A percentile compares a stretch with the other conserved stretches of the same genome.
These are phyloP conservation scores for Papilio aristodemus DNA, from an alignment of 1,140 invertebrate species.

Conservation along the genomic window DNA sequence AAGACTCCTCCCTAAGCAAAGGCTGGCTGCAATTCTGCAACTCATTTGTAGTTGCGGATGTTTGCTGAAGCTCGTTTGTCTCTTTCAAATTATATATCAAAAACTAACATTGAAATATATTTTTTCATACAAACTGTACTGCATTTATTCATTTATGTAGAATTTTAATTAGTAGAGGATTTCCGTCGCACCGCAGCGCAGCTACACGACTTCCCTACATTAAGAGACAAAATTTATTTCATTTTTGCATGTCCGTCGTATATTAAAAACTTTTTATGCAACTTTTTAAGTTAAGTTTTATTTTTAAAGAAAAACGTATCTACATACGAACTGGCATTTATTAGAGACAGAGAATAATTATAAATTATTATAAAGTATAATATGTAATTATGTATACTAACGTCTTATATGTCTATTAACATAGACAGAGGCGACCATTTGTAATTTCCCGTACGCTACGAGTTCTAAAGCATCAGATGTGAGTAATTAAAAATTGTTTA, in stretches of 20 bases:
- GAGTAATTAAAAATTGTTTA: too few relatives aligned
- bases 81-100: neutral
- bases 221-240: constrained; percentile 30
- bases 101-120: constrained; percentile 44
- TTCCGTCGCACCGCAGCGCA: constrained; percentile 52
- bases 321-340: neutral
- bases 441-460: too few relatives aligned
- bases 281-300: neutral
- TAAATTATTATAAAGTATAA: too few relatives aligned
- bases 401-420: too few relatives aligned
- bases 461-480: too few relatives aligned
- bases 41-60: too few relatives aligned
- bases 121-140: constrained; percentile 50
- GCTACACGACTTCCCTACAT: constrained; percentile 33
- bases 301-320: neutral
- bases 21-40: too few relatives aligned
- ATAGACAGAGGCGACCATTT: too few relatives aligned
- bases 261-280: constrained; percentile 19
- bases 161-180: constrained; percentile 75
- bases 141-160: constrained; percentile 71
- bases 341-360: neutral
- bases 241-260: constrained; percentile 29
- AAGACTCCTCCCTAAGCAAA: too few relatives aligned
- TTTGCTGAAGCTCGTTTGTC: too few relatives aligned
- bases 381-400: too few relatives aligned